phyloP scores from a whole-genome alignment of 2,113 vertebrate genomes.

The Crotalus tigris region DNA sequence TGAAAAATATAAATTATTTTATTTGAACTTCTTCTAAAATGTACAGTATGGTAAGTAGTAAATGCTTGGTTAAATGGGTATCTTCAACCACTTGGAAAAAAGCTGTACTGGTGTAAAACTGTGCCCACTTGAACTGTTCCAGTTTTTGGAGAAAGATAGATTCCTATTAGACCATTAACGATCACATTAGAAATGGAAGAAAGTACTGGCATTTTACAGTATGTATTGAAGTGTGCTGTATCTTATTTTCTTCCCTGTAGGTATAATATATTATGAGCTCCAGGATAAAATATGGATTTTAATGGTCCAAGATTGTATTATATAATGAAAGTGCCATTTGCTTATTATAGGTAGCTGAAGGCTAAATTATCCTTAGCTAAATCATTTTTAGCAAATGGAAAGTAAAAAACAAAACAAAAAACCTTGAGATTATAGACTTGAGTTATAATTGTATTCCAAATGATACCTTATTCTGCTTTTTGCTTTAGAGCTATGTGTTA shows the following conservation, averaged over 20 bases:
- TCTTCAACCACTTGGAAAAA: background rate
- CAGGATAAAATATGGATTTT: background rate
- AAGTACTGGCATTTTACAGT: background rate
- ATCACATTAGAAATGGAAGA: background rate
- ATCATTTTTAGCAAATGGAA: background rate
- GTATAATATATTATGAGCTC: background rate
- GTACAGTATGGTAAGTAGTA: background rate
- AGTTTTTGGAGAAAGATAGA: background rate
- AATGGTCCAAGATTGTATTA: background rate
- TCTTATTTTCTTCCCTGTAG: background rate
- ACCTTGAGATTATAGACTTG: background rate
- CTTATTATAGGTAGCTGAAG: conserved; percentile 36
- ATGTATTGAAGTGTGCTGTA: background rate
- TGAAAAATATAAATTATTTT: background rate
- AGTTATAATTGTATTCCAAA: background rate
- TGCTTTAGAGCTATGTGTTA: background rate
- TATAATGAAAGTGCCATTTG: conserved; percentile 27
- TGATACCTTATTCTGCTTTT: background rate
- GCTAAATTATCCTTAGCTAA: conserved; percentile 39
- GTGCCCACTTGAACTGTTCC: background rate
- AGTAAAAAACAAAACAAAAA: background rate
- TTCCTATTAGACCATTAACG: background rate
- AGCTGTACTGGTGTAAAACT: no score
- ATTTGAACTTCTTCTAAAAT: background rate
- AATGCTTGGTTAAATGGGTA: background rate